Evolutionary conservation across 2,888 invertebrate species (phyloP), one percentile per base, ranked within the genome.

Genomic region (Catotricha subobsoleta): DNA sequence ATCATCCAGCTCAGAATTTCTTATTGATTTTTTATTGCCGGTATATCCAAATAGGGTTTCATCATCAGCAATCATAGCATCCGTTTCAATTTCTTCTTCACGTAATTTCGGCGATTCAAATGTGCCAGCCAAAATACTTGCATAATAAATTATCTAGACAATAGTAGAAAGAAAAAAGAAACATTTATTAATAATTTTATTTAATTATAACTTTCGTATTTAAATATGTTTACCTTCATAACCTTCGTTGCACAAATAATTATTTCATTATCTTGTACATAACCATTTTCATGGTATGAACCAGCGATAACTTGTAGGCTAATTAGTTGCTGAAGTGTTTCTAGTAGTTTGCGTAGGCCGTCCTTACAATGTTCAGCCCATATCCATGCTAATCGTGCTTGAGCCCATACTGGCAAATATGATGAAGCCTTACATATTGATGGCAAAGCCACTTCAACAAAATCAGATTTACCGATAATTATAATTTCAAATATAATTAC

Each of bases 201-300:
- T n/a, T n/a, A n/a, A n/a, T n/a, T n/a, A n/a, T n/a, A n/a, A n/a
- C n/a, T n/a, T n/a, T n/a, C n/a, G n/a, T 21, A 35, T 29, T 8
- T 40, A 20, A 13, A 20, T 7, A 34, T 2, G 27, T 37, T 50
- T 57, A 79, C 78, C 69, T 87, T 91, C 73, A 92, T 79, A 39
- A 91, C 73, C 67, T 81, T 83, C 15, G 90, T 86, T 2, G 88
- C 82, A 44, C 80, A 75, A 15, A 82, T 80, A 42, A 92, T 80
- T 43, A 75, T 74, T 39, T 78, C 76, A 48, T 91, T 87, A 54
- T 91, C 87, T 57, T 90, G 87, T 36, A 90, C 74, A 44, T 73
- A 74, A 52, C 76, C 81, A 51, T 78, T 76, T 36, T 73, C 60
- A 21, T 72, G 71, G 56, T 79, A 80, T 46, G 76, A 74, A 3